Conservation (phyloP, 2,888 invertebrate species). For the Dynastes grantii region DNA sequence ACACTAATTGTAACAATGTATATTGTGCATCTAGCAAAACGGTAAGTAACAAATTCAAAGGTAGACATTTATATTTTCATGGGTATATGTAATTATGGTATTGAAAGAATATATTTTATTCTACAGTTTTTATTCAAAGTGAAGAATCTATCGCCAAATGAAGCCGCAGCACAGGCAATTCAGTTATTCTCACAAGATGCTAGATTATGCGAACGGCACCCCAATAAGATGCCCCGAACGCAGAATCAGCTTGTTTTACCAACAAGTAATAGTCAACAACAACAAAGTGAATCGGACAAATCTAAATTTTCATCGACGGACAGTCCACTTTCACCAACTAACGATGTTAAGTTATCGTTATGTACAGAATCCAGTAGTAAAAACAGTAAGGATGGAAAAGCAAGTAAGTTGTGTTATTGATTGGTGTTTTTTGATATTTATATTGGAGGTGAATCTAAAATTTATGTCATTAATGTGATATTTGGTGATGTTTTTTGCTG, state of each 20-base stretch:
- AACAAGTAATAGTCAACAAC: constrained; percentile 48
- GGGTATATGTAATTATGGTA: neutral
- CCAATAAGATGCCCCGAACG: constrained; percentile 82
- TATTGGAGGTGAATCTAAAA: too few relatives aligned
- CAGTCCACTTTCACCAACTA: constrained; percentile 59
- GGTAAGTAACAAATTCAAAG: constrained; percentile 71
- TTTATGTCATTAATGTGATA: too few relatives aligned
- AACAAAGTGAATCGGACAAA: constrained; percentile 30
- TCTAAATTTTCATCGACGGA: constrained; percentile 48
- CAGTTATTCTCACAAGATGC: constrained; percentile 90
- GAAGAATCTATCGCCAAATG: constrained; percentile 85
- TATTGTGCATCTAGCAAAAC: constrained; percentile 93
- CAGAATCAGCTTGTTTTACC: constrained; percentile 59
- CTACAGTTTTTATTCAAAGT: constrained; percentile 70
- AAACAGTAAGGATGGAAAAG: constrained; percentile 51
- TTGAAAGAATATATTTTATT: neutral
- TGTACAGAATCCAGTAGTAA: constrained; percentile 61
- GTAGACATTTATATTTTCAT: neutral
- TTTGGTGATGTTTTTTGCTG: too few relatives aligned
- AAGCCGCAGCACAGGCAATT: constrained; percentile 92
- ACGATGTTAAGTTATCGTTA: constrained; percentile 60
- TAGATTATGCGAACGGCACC: constrained; percentile 84
- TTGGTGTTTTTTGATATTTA: neutral
- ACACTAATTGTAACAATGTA: constrained; percentile 87
- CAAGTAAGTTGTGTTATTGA: constrained; percentile 34